These are phyloP conservation scores for Coecobrya sp. DNA, from an alignment of 2,888 invertebrate genomes.

Conservation along the genomic window DNA sequence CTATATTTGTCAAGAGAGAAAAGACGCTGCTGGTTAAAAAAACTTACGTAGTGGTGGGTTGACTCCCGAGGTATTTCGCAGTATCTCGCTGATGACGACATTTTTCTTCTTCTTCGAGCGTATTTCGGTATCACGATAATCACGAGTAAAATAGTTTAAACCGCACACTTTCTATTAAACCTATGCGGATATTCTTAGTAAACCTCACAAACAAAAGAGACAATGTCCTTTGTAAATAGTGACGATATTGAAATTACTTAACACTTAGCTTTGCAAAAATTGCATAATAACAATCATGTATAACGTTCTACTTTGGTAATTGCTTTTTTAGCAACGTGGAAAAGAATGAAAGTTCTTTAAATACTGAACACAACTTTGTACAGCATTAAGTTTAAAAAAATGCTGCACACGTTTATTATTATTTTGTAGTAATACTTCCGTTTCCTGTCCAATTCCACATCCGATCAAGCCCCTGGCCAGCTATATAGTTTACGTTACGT, in stretches of 20 bases:
- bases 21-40: neutral
- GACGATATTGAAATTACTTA: neutral
- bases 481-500: neutral
- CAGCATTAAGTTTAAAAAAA: neutral
- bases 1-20: neutral
- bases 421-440: neutral
- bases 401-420: neutral
- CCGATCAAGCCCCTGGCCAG: neutral
- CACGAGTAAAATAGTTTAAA: slow-evolving; percentile 6
- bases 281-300: no score
- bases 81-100: slow-evolving; percentile 86
- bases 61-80: slow-evolving; percentile 86
- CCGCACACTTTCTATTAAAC: neutral
- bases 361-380: slow-evolving; percentile 51
- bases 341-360: neutral
- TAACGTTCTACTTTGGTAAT: neutral
- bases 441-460: neutral
- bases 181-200: neutral
- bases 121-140: slow-evolving; percentile 13
- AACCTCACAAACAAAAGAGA: neutral
- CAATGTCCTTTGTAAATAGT: neutral
- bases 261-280: neutral
- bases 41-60: slow-evolving; percentile 83
- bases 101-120: slow-evolving; percentile 67
- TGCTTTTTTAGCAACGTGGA: neutral